A percentile compares a stretch with the other conserved stretches of the same genome.
phyloP scores from a whole-genome alignment of 2,113 vertebrate genomes.

The Myanophis thanlyinensis region DNA sequence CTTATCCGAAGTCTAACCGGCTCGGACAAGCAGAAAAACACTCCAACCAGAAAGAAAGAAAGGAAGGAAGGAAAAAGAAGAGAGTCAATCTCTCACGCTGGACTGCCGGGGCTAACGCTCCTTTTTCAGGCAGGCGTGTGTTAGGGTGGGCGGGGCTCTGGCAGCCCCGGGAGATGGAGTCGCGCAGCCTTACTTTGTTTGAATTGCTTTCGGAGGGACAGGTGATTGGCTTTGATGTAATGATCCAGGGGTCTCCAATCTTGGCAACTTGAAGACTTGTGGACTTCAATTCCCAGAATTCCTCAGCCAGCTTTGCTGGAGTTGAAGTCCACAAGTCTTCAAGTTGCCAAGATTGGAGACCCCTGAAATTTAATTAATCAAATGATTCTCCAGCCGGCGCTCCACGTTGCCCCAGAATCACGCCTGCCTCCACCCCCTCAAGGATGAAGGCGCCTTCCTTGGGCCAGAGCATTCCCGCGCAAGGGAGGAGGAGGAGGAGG shows the following conservation, averaged over 20 bases:
- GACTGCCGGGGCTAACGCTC: conserved; percentile 68
- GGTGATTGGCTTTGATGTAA: conserved; percentile 26
- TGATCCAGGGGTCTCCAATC: too few relatives aligned
- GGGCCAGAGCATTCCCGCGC: background rate
- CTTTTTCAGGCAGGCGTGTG: conserved; percentile 42
- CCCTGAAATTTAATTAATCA: too few relatives aligned
- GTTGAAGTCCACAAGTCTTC: too few relatives aligned
- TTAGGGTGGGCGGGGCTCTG: background rate
- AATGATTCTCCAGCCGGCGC: conserved; percentile 13
- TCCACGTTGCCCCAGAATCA: background rate
- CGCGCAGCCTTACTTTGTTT: background rate
- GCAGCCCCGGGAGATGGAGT: conserved; percentile 25
- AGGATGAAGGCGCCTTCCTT: background rate
- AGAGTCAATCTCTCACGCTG: conserved; percentile 29
- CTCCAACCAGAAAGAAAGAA: conserved; percentile 23
- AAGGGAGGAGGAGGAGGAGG: background rate
- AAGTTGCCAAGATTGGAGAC: too few relatives aligned
- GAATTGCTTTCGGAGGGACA: conserved; percentile 34
- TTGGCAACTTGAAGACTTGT: too few relatives aligned
- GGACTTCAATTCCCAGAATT: too few relatives aligned
- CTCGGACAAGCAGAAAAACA: conserved; percentile 68
- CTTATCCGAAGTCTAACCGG: conserved; percentile 79
- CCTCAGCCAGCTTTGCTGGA: too few relatives aligned
- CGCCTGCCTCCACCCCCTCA: background rate
- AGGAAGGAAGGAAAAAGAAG: background rate